Conservation (phyloP, 2,113 vertebrate species). For the Melozone crissalis region DNA sequence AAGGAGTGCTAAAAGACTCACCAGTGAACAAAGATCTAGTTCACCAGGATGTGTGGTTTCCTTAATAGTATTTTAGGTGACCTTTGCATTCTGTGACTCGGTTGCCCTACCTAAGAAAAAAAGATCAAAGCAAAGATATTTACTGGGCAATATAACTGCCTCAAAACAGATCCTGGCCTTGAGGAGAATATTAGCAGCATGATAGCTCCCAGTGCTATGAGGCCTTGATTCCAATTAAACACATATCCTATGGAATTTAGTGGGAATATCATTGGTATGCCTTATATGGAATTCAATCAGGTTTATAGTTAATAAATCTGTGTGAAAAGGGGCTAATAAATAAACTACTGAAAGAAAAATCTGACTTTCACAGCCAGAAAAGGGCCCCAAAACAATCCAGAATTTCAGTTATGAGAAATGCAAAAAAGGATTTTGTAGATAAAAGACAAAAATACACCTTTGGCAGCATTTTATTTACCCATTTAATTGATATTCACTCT, state of each 20-base stretch:
- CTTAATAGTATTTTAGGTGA: neutral
- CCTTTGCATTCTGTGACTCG: neutral
- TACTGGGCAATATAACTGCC: neutral
- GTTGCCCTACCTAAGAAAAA: neutral
- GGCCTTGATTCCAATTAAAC: conserved; percentile 20
- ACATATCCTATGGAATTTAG: neutral
- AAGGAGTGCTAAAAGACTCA: neutral
- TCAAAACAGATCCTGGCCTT: neutral
- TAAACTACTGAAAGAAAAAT: conserved; percentile 3
- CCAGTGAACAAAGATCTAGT: neutral
- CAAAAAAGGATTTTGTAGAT: neutral
- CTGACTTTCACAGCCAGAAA: neutral
- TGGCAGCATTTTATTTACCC: conserved; percentile 51
- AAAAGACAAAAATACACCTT: conserved; percentile 40
- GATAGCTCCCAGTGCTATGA: neutral
- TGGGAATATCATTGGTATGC: neutral
- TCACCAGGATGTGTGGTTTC: neutral
- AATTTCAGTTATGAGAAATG: neutral
- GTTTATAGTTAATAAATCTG: neutral
- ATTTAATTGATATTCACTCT: conserved; percentile 55
- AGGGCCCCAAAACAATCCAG: neutral
- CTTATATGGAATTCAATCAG: neutral
- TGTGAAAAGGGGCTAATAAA: neutral
- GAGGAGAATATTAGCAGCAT: neutral
- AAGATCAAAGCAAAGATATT: neutral